phyloP scores from a whole-genome alignment of 1,140 invertebrate genomes.

The Ctenoplectra terminalis region DNA sequence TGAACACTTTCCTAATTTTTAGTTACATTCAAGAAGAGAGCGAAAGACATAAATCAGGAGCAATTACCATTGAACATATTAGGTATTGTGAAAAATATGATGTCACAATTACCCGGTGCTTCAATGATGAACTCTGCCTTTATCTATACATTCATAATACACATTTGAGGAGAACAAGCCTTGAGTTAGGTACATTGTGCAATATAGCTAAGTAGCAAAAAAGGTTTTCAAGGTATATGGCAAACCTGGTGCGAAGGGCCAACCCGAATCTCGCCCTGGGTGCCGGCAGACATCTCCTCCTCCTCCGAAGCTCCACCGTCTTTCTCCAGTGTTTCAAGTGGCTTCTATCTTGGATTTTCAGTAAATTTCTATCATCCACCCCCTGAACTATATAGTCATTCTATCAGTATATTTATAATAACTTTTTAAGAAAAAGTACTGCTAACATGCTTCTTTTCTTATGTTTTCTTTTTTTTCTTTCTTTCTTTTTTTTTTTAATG shows the following conservation, averaged over 20 bases:
- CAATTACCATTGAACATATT: slow-evolving; percentile 30
- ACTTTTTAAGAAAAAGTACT: slow-evolving; percentile 52
- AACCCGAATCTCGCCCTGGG: slow-evolving; percentile 97
- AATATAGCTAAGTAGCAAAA: slow-evolving; percentile 78
- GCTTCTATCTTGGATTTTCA: slow-evolving; percentile 80
- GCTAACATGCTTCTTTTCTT: slow-evolving; percentile 59
- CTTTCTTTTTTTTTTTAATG: slow-evolving; percentile 9
- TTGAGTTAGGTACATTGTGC: slow-evolving; percentile 78
- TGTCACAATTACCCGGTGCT: slow-evolving; percentile 33
- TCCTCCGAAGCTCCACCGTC: slow-evolving; percentile 82
- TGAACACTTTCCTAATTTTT: neutral
- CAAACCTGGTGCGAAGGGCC: slow-evolving; percentile 96
- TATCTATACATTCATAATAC: slow-evolving; percentile 43
- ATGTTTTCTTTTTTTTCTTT: neutral
- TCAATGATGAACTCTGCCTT: slow-evolving; percentile 20
- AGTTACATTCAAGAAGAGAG: neutral
- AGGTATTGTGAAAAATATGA: slow-evolving; percentile 22
- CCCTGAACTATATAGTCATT: slow-evolving; percentile 79
- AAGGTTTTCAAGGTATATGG: slow-evolving; percentile 75
- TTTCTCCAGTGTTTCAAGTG: slow-evolving; percentile 83
- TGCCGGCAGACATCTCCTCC: slow-evolving; percentile 87
- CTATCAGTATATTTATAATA: slow-evolving; percentile 66
- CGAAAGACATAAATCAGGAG: neutral
- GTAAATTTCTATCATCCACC: slow-evolving; percentile 82
- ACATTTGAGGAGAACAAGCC: slow-evolving; percentile 71